These are phyloP conservation scores for Drosophila fungiperda DNA, from an alignment of 2,888 invertebrate species.

Conservation along the genomic window DNA sequence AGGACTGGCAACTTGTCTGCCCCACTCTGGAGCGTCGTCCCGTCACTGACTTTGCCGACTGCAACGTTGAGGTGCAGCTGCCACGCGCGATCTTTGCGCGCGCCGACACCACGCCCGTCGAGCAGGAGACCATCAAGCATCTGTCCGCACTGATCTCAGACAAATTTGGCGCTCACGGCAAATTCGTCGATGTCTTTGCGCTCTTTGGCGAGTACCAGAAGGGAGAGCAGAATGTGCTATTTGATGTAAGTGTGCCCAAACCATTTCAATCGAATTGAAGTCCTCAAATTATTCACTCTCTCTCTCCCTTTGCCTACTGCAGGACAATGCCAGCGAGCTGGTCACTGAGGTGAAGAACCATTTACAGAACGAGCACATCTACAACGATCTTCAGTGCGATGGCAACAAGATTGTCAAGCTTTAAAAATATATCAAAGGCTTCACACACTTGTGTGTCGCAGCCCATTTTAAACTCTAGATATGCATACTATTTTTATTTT, in stretches of 20 bases:
- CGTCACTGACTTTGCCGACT: constrained; percentile 79
- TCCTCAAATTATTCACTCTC: neutral
- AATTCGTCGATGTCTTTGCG: constrained; percentile 83
- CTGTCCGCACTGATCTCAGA: constrained; percentile 81
- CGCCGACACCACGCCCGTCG: constrained; percentile 72
- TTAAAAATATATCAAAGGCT: constrained; percentile 21
- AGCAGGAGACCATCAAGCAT: constrained; percentile 83
- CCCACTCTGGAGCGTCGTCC: constrained; percentile 80
- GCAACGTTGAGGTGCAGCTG: constrained; percentile 83
- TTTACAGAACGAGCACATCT: constrained; percentile 77
- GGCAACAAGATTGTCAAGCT: constrained; percentile 70
- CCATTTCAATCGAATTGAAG: neutral
- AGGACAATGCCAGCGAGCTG: constrained; percentile 82
- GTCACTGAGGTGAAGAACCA: constrained; percentile 75
- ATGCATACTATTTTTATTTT: constrained; percentile 28
- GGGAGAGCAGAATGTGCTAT: constrained; percentile 80
- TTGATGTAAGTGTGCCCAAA: constrained; percentile 74
- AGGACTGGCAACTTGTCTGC: constrained; percentile 83
- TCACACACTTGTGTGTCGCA: neutral
- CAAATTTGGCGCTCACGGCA: constrained; percentile 81
- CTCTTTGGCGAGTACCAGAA: constrained; percentile 82
- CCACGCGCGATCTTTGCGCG: constrained; percentile 82
- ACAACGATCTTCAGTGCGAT: constrained; percentile 78
- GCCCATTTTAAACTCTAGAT: constrained; percentile 16
- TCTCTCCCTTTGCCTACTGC: neutral